phyloP scores from a whole-genome alignment of 2,888 invertebrate genomes.

The Urechis unicinctus region DNA sequence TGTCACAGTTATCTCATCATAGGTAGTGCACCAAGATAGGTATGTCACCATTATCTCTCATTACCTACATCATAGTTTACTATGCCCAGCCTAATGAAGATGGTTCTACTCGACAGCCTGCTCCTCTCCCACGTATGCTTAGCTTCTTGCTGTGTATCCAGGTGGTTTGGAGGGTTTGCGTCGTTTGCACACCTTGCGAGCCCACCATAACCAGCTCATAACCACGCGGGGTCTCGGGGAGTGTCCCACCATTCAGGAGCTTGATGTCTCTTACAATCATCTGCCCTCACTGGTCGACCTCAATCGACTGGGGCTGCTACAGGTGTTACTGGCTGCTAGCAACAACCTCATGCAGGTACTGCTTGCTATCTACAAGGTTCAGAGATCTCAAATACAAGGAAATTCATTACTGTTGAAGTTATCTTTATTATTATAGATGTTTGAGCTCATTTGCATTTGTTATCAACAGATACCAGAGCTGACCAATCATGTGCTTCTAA shows the following conservation, averaged over 20 bases:
- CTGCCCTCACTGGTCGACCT: conserved; percentile 32
- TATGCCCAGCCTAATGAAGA: too few species aligned
- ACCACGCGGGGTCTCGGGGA: conserved; percentile 31
- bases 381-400: too few species aligned
- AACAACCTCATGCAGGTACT: conserved; percentile 42
- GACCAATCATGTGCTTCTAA: conserved; percentile 38
- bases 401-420: too few species aligned
- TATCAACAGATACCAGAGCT: conserved; percentile 36
- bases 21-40: conserved; percentile 4
- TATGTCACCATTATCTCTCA: too few species aligned
- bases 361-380: too few species aligned
- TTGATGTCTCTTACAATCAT: conserved; percentile 41
- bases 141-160: conserved; percentile 8
- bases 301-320: conserved; percentile 33
- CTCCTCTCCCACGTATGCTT: background rate
- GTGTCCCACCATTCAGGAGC: conserved; percentile 33
- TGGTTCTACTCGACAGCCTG: too few species aligned
- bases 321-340: conserved; percentile 27
- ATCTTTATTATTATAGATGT: too few species aligned
- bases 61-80: too few species aligned
- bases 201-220: conserved; percentile 42
- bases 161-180: conserved; percentile 31
- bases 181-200: conserved; percentile 32
- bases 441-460: too few species aligned
- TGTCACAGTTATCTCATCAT: conserved; percentile 1